A percentile compares a stretch with the other conserved stretches of the same genome.
These are phyloP conservation scores for Oscarella lobularis DNA, from an alignment of 37 sponge, comb jelly and placozoan genomes.

Conservation along the genomic window DNA sequence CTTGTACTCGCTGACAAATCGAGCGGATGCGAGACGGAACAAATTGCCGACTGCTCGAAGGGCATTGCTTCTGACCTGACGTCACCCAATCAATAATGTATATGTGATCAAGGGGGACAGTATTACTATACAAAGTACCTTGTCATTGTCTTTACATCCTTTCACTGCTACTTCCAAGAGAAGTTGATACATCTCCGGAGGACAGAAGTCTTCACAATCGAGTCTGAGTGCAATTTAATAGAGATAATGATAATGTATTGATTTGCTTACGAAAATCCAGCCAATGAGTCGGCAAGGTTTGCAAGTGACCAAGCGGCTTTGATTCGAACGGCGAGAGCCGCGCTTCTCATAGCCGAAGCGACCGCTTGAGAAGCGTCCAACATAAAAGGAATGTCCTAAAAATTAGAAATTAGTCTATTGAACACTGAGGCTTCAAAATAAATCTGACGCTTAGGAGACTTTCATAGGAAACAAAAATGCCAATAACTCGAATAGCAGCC, in stretches of 20 bases:
- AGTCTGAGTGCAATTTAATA: not conserved
- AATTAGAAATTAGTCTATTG: too few relatives aligned
- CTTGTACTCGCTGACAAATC: too few relatives aligned
- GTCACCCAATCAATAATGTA: too few relatives aligned
- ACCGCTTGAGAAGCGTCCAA: not conserved
- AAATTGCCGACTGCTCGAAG: not conserved
- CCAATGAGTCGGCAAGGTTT: not conserved
- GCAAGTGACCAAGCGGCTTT: not conserved
- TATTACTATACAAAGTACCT: not conserved
- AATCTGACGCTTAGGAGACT: not conserved
- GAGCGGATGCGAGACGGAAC: not conserved
- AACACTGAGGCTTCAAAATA: too few relatives aligned
- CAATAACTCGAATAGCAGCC: not conserved
- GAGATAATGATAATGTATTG: not conserved
- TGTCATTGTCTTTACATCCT: not conserved
- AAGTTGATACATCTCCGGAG: not conserved
- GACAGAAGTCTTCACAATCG: not conserved
- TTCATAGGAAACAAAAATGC: not conserved
- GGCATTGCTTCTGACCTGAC: not conserved
- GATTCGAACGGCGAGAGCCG: not conserved
- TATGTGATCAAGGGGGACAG: too few relatives aligned
- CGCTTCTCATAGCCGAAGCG: not conserved
- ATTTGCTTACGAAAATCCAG: too few relatives aligned
- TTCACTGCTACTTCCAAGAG: not conserved
- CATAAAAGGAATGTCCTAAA: not conserved